Conservation (phyloP, 2,888 invertebrate genomes). For the Chloroclystis v-ata region DNA sequence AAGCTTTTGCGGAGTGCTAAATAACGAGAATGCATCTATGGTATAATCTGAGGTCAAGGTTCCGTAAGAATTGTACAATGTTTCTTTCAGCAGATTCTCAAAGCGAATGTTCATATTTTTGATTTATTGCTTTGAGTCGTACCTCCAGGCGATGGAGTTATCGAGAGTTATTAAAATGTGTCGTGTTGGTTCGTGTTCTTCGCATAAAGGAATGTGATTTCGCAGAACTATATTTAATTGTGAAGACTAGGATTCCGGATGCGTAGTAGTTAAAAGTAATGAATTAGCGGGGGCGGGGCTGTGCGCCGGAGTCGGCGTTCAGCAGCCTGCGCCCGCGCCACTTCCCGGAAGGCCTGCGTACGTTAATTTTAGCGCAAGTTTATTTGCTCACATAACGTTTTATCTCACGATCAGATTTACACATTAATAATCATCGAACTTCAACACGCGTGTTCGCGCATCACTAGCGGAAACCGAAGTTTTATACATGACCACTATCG, state of each 20-base stretch:
- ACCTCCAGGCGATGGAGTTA: conserved; percentile 8
- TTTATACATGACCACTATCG: conserved; percentile 31
- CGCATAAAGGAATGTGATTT: neutral
- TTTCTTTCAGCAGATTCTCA: conserved; percentile 44
- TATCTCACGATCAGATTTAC: conserved; percentile 44
- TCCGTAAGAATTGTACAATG: conserved; percentile 44
- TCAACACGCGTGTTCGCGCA: conserved; percentile 34
- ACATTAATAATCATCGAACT: conserved; percentile 26
- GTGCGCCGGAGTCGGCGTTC: conserved; percentile 32
- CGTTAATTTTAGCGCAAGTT: conserved; percentile 54
- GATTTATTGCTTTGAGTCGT: conserved; percentile 43
- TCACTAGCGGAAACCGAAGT: conserved; percentile 37
- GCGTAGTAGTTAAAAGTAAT: conserved; percentile 26
- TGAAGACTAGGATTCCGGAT: conserved; percentile 4
- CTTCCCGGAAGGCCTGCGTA: conserved; percentile 64
- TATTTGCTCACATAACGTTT: conserved; percentile 40
- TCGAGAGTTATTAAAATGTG: conserved; percentile 7
- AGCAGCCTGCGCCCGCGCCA: conserved; percentile 34
- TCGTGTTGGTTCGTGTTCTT: conserved; percentile 15
- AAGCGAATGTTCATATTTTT: conserved; percentile 34
- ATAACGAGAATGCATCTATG: conserved; percentile 64
- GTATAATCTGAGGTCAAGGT: conserved; percentile 57
- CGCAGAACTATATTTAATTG: neutral
- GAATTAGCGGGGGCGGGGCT: conserved; percentile 32
- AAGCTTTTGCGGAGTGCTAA: conserved; percentile 27